A percentile compares a stretch with the other conserved stretches of the same genome.
Conservation (phyloP, 2,113 vertebrate genomes). For the Phasianus colchicus region DNA sequence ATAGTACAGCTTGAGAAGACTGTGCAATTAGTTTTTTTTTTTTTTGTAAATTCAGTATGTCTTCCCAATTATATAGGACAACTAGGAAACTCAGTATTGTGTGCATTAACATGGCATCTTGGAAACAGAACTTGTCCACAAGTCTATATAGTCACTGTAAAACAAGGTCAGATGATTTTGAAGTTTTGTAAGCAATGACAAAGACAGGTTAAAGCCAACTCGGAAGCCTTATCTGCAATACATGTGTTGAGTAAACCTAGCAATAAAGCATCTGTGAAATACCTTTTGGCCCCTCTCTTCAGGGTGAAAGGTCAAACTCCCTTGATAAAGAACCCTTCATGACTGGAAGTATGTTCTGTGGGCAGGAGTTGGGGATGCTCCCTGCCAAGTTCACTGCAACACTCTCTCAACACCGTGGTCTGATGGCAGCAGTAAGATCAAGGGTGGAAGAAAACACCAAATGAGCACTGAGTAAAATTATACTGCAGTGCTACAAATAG, state of each 20-base stretch:
- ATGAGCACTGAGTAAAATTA: background rate
- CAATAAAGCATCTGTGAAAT: constrained; percentile 24
- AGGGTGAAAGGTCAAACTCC: background rate
- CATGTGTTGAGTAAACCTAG: background rate
- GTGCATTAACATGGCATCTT: background rate
- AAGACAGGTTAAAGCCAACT: background rate
- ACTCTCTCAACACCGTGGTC: background rate
- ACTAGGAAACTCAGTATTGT: background rate
- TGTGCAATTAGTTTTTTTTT: too few species aligned
- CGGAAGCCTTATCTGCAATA: constrained; percentile 25
- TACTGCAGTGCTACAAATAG: background rate
- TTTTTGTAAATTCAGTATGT: background rate
- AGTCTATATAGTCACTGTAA: background rate
- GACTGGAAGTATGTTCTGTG: background rate
- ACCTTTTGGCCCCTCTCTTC: constrained; percentile 12
- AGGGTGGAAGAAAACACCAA: background rate
- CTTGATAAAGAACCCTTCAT: background rate
- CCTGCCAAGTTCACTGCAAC: background rate
- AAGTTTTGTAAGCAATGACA: constrained; percentile 16
- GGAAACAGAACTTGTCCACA: background rate
- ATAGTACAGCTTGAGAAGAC: background rate
- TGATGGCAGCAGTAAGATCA: background rate
- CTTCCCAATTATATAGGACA: background rate
- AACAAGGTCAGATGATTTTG: constrained; percentile 13
- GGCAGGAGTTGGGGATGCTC: background rate